phyloP scores from a whole-genome alignment of 2,113 vertebrate genomes.

The Manacus vitellinus region DNA sequence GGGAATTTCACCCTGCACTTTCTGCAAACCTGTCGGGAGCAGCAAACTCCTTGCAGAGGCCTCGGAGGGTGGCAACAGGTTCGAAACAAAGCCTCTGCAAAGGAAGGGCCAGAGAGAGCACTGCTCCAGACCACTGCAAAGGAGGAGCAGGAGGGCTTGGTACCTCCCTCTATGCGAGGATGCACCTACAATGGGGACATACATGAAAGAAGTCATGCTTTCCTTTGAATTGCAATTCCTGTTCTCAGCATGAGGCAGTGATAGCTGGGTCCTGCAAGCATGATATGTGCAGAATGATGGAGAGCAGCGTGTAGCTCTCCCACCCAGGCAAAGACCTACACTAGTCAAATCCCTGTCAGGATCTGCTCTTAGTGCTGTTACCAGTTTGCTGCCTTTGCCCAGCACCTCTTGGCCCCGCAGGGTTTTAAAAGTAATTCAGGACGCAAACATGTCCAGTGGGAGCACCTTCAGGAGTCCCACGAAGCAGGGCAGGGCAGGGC shows the following conservation, averaged over 20 bases:
- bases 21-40: not conserved
- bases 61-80: not conserved
- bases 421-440: not conserved
- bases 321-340: not conserved
- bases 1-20: conserved; percentile 12
- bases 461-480: not conserved
- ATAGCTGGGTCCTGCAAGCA: accelerated
- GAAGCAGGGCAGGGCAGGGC: accelerated
- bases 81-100: not conserved
- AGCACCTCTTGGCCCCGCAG: not conserved
- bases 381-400: not conserved
- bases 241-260: accelerated
- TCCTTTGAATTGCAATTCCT: not conserved
- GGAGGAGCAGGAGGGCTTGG: not conserved
- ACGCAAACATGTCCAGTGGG: accelerated
- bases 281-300: not conserved
- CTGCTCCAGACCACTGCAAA: not conserved
- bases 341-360: not conserved
- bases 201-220: not conserved
- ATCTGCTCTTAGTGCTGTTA: not conserved
- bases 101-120: not conserved
- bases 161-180: accelerated
- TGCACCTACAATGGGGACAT: not conserved
- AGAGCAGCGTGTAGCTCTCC: not conserved
- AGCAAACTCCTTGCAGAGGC: not conserved